Evolutionary conservation across 2,113 vertebrate species (phyloP).

Genomic region (Ciconia boyciana): DNA sequence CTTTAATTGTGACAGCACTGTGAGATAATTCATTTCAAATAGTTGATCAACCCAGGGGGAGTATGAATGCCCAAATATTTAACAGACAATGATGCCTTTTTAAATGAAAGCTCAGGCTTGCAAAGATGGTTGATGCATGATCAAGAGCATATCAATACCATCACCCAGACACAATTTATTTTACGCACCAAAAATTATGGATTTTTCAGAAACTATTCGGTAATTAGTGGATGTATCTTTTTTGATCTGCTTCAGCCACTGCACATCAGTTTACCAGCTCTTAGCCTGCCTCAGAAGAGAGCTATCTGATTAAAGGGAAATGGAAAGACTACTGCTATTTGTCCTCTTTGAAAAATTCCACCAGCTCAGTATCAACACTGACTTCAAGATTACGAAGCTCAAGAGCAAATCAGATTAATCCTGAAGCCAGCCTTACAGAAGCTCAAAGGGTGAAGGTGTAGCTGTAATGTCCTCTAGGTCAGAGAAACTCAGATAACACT

Average conservation of each 20-base stretch:
- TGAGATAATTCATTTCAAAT: constrained; percentile 65
- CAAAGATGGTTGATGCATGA: neutral
- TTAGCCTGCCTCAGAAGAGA: neutral
- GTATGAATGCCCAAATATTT: constrained; percentile 69
- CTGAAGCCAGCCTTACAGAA: neutral
- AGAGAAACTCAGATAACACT: neutral
- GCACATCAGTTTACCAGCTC: neutral
- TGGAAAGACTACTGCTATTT: neutral
- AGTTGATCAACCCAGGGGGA: constrained; percentile 55
- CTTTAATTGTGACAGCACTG: constrained; percentile 71
- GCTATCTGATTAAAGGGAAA: neutral
- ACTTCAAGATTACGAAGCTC: neutral
- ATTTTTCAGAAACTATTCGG: neutral
- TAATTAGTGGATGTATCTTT: neutral
- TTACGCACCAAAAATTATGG: neutral
- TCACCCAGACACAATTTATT: neutral
- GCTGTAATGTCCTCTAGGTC: neutral
- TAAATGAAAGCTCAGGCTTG: constrained; percentile 22
- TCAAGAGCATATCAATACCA: neutral
- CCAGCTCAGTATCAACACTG: neutral
- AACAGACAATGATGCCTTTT: constrained; percentile 42
- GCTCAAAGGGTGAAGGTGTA: neutral
- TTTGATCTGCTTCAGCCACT: neutral
- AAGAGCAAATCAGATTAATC: neutral
- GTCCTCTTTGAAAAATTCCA: neutral